Evolutionary conservation across 1,140 invertebrate species (phyloP), one percentile per base, ranked within the genome.

Genomic region (Drosophila lacteicornis): DNA sequence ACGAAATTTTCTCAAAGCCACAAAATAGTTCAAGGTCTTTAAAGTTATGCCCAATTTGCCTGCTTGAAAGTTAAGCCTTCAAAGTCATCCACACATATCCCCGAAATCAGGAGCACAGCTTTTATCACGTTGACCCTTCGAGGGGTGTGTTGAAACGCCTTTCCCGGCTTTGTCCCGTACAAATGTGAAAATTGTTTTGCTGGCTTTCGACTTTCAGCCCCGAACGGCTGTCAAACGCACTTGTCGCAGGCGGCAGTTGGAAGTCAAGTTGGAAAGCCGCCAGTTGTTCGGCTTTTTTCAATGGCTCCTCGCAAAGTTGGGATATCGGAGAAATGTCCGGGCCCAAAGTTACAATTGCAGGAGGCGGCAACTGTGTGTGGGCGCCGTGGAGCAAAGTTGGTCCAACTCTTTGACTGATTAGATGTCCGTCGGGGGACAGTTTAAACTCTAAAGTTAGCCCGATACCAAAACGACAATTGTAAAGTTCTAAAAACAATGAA

Each of bases 111-210:
- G 8, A n/a, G 17, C 22, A 19, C 30, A 33, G 33, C 15, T 13
- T 11, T 47, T 25, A 56, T 58, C 33, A 47, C n/a, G 13, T 13
- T 69, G 42, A 30, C 63, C 63, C 53, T 40, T 51, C 22, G 30
- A 38, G 15, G 11, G 27, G 17, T 53, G 25, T 6, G 33, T 6
- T 9, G n/a, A 59, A 19, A 49, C 15, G 12, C 22, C 62, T 56
- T 46, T 55, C 53, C 36, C 27, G 40, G 58, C 22, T 66, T 67
- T 78, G 25, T 22, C 56, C 36, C 25, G 46, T 22, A 61, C 70
- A 80, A 63, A 67, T 75, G 76, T 78, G 84, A 70, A 87, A 88
- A 88, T 90, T 84, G 80, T 84, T 87, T 75, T 80, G 79, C 83
- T 62, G 55, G 84, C 84, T 75, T 87, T 53, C 12, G 46, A 40